These are phyloP conservation scores for Halyomorpha halys DNA, from an alignment of 1,140 invertebrate species.

Conservation along the genomic window DNA sequence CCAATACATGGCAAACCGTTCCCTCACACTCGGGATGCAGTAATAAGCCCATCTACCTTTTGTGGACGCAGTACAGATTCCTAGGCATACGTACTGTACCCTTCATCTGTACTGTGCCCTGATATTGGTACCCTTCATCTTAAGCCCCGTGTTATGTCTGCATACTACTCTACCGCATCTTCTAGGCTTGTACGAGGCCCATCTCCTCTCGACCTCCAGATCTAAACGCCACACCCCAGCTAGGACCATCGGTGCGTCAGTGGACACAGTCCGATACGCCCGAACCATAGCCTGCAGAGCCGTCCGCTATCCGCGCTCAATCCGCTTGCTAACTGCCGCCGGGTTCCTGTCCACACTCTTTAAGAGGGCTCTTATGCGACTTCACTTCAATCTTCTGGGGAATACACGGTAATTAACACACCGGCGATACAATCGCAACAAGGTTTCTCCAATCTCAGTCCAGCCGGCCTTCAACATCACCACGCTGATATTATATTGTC, in stretches of 20 bases:
- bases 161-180: too few relatives aligned
- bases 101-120: too few relatives aligned
- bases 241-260: too few relatives aligned
- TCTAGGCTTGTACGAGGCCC: too few relatives aligned
- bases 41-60: not conserved
- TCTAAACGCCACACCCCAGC: too few relatives aligned
- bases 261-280: too few relatives aligned
- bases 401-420: not conserved
- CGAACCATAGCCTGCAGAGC: too few relatives aligned
- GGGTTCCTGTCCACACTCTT: not conserved
- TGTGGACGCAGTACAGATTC: not conserved
- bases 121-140: not conserved
- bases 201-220: too few relatives aligned
- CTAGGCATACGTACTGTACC: not conserved
- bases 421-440: not conserved
- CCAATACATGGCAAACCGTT: not conserved
- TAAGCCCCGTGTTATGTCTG: not conserved
- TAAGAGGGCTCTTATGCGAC: not conserved
- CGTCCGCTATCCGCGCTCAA: too few relatives aligned
- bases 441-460: too few relatives aligned
- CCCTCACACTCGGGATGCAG: not conserved
- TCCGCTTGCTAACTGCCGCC: not conserved
- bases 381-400: not conserved
- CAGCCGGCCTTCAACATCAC: not conserved
- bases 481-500: not conserved